Evolutionary conservation across 1,140 invertebrate genomes (phyloP).

Genomic region (Maconellicoccus hirsutus): DNA sequence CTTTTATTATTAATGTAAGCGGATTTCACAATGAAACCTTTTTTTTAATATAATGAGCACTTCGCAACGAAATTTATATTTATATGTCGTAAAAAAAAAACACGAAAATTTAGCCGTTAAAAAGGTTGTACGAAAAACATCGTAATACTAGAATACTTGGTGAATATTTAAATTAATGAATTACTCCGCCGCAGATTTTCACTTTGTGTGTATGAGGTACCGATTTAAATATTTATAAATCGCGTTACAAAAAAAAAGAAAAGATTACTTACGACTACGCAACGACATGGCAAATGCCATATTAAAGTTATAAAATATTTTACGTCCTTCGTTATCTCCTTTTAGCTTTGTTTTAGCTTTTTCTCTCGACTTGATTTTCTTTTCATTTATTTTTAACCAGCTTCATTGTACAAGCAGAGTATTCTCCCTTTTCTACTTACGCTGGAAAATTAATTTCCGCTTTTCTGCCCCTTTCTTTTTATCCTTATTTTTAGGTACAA

Average conservation of each 20-base stretch:
- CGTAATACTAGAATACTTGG: neutral
- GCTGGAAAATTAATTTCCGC: neutral
- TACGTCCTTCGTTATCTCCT: neutral
- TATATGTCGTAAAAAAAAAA: neutral
- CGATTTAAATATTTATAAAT: constrained; percentile 7
- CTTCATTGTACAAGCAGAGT: neutral
- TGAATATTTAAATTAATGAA: neutral
- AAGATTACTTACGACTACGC: neutral
- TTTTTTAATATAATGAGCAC: too few relatives aligned
- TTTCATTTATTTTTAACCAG: neutral
- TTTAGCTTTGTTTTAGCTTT: neutral
- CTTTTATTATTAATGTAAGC: too few relatives aligned
- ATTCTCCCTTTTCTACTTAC: too few relatives aligned
- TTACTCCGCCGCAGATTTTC: neutral
- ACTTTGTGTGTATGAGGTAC: neutral
- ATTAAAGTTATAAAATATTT: constrained; percentile 6
- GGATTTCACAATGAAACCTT: too few relatives aligned
- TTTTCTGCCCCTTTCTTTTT: neutral
- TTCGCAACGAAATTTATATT: too few relatives aligned
- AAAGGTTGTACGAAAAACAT: too few relatives aligned
- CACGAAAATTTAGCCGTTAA: neutral
- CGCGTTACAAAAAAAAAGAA: neutral
- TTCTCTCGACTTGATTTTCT: constrained; percentile 3
- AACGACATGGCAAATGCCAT: neutral
- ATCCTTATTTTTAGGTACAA: too few relatives aligned